Conservation (phyloP, 1,140 invertebrate species). For the Tetramorium simillimum region DNA sequence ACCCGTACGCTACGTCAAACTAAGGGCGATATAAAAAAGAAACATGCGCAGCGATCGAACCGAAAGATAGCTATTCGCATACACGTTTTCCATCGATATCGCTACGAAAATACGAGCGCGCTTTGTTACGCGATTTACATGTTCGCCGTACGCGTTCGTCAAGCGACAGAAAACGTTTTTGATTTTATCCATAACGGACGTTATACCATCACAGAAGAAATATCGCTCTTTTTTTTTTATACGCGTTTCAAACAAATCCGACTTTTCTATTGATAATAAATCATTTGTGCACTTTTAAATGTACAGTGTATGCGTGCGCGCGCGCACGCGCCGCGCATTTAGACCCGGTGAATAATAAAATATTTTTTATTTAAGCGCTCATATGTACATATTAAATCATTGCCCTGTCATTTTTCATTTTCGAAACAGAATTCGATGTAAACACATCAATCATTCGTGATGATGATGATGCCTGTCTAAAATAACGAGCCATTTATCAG, state of each 20-base stretch:
- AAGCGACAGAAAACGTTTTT: constrained; percentile 48
- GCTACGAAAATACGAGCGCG: constrained; percentile 47
- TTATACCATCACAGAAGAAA: constrained; percentile 31
- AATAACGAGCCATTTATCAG: constrained; percentile 18
- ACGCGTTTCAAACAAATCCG: constrained; percentile 24
- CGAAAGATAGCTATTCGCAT: constrained; percentile 38
- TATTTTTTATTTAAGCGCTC: constrained; percentile 13
- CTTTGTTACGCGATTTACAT: constrained; percentile 42
- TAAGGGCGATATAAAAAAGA: constrained; percentile 44
- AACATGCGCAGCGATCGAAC: constrained; percentile 3
- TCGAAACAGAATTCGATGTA: constrained; percentile 13
- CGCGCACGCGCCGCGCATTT: neutral
- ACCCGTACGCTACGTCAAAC: constrained; percentile 29
- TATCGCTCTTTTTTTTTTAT: constrained; percentile 35
- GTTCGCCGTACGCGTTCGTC: constrained; percentile 28
- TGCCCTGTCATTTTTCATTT: neutral
- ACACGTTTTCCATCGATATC: constrained; percentile 43
- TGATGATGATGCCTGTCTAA: neutral
- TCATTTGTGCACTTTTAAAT: constrained; percentile 3
- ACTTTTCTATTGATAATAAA: constrained; percentile 53
- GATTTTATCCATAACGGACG: constrained; percentile 56
- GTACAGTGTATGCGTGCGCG: neutral
- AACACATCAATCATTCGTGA: neutral
- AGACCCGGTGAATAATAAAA: neutral
- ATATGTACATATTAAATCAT: constrained; percentile 25